Percentiles rank a stretch among this genome's conserved stretches.
Conservation (phyloP, 64 coral and sea anemone genomes). For the Trachythela sp. region DNA sequence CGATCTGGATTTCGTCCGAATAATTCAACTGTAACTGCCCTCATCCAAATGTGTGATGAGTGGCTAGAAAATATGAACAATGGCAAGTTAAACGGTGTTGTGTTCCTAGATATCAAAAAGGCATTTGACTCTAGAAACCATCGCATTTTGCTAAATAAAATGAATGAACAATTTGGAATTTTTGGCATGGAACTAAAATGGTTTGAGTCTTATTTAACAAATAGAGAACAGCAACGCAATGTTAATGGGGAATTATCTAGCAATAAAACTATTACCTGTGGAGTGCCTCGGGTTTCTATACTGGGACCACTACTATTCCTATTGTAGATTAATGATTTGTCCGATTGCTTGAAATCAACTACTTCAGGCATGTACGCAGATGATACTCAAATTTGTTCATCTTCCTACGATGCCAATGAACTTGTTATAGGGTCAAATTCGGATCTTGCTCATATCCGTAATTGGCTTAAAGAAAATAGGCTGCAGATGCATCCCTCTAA, state of each 20-base stretch:
- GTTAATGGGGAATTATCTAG: neutral
- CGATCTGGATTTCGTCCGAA: neutral
- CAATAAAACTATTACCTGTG: neutral
- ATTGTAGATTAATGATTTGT: conserved; percentile 1
- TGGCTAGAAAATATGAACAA: no score
- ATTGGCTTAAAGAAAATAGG: neutral
- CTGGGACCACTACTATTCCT: neutral
- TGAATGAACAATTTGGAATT: no score
- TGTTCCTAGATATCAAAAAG: no score
- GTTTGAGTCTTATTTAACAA: conserved; percentile 8
- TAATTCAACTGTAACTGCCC: conserved; percentile 19
- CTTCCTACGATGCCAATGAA: neutral
- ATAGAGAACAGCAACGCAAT: neutral
- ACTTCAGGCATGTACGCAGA: neutral
- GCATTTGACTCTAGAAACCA: no score
- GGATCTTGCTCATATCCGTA: neutral
- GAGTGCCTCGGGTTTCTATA: neutral
- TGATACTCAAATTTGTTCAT: conserved; percentile 5
- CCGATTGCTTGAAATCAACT: neutral
- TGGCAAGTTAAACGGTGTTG: no score
- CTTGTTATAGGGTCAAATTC: neutral
- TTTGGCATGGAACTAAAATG: no score
- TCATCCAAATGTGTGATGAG: conserved; percentile 48
- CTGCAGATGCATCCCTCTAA: conserved; percentile 4
- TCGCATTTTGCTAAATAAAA: no score